Conservation (phyloP, 2,797 vertebrate species). For the Tamandua tetradactyla region DNA sequence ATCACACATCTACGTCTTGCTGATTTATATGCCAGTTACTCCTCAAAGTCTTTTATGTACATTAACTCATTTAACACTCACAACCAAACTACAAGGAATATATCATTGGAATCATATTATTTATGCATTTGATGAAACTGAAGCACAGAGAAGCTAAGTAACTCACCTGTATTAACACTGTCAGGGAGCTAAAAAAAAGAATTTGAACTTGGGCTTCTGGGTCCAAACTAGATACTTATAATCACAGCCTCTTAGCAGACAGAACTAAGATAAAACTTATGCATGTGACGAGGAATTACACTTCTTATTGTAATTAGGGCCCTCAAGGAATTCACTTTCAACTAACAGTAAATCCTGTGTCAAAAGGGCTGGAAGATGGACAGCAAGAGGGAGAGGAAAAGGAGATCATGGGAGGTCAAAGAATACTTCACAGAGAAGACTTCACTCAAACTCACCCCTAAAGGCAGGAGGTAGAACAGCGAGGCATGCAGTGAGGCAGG, state of each 20-base stretch:
- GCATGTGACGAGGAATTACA: neutral
- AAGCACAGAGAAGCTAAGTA: neutral
- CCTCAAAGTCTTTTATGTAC: neutral
- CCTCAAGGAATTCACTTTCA: neutral
- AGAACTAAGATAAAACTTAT: neutral
- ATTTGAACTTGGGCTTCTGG: neutral
- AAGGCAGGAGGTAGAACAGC: neutral
- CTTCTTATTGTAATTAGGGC: too few relatives aligned
- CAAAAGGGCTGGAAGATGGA: neutral
- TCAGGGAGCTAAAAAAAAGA: neutral
- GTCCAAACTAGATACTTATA: too few relatives aligned
- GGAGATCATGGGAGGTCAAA: neutral
- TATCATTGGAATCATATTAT: neutral
- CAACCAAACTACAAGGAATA: neutral
- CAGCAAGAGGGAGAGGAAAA: neutral
- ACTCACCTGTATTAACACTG: neutral
- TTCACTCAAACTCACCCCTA: neutral
- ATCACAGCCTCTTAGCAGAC: neutral
- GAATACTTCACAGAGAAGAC: neutral
- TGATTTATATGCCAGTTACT: neutral
- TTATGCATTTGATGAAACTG: neutral
- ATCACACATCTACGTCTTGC: neutral
- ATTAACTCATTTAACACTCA: neutral
- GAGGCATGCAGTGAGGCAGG: too few relatives aligned
- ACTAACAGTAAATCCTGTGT: neutral